Evolutionary conservation across 1,140 invertebrate genomes (phyloP).

Genomic region (Asbolus verrucosus): DNA sequence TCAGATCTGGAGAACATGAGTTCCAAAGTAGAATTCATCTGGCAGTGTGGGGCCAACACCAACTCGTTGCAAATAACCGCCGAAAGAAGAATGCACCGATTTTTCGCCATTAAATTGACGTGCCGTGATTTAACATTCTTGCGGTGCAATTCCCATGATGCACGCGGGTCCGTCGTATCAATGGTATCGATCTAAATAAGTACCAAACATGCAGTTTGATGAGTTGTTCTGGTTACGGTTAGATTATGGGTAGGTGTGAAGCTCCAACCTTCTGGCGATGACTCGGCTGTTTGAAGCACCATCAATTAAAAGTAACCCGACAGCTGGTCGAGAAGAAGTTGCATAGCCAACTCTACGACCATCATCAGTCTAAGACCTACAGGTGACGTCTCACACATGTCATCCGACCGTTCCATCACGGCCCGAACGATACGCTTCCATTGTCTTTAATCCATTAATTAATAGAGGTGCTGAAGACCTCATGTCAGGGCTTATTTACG

Average conservation of each 20-base stretch:
- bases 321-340: conserved; percentile 41
- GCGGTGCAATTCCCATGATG: conserved; percentile 26
- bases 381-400: conserved; percentile 56
- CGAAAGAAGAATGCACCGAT: background rate
- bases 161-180: conserved; percentile 37
- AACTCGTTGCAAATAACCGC: background rate
- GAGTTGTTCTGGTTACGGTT: conserved; percentile 53
- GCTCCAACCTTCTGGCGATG: conserved; percentile 58
- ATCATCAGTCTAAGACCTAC: conserved; percentile 23
- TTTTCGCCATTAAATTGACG: conserved; percentile 14
- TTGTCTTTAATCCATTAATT: conserved; percentile 55
- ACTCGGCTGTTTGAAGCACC: conserved; percentile 54
- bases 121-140: conserved; percentile 20
- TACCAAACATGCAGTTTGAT: conserved; percentile 47
- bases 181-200: conserved; percentile 49
- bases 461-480: conserved; percentile 51
- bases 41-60: no score
- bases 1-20: no score
- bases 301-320: conserved; percentile 59
- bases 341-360: background rate
- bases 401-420: no score
- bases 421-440: conserved; percentile 50
- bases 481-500: conserved; percentile 17
- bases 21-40: no score
- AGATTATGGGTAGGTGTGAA: conserved; percentile 58